Evolutionary conservation across 2,113 vertebrate genomes (phyloP).

Genomic region (Halcyon senegalensis): DNA sequence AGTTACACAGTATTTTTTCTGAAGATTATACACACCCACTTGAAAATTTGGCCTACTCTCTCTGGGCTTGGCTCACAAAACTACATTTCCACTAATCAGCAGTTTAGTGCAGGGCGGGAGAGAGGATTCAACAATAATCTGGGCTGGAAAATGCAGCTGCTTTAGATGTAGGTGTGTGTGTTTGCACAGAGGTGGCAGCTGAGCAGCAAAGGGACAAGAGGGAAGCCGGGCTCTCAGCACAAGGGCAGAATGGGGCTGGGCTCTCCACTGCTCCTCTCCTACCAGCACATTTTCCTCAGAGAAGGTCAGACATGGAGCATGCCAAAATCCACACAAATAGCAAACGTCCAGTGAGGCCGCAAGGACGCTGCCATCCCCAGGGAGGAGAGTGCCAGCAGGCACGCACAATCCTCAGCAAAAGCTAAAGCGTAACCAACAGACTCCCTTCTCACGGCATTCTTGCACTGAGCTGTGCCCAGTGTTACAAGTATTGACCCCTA

Average conservation of each 20-base stretch:
- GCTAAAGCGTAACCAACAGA: neutral
- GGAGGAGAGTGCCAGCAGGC: neutral
- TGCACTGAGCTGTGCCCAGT: neutral
- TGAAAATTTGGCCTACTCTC: neutral
- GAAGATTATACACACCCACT: neutral
- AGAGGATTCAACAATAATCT: neutral
- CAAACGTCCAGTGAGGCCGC: neutral
- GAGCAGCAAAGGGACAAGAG: fast-evolving
- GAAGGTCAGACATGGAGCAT: neutral
- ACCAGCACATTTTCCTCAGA: neutral
- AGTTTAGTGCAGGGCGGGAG: neutral
- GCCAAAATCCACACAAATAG: neutral
- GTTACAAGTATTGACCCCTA: neutral
- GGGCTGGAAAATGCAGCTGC: neutral
- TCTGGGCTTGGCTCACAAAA: neutral
- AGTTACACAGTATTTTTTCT: neutral
- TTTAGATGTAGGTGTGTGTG: neutral
- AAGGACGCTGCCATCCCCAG: fast-evolving
- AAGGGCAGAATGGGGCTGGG: neutral
- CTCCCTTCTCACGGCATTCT: neutral
- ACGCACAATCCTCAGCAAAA: neutral
- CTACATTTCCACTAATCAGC: neutral
- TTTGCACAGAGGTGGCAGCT: neutral
- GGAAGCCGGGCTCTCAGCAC: neutral
- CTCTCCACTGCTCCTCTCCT: neutral